These are phyloP conservation scores for Staurois parvus DNA, from an alignment of 2,797 vertebrate species.

Conservation along the genomic window DNA sequence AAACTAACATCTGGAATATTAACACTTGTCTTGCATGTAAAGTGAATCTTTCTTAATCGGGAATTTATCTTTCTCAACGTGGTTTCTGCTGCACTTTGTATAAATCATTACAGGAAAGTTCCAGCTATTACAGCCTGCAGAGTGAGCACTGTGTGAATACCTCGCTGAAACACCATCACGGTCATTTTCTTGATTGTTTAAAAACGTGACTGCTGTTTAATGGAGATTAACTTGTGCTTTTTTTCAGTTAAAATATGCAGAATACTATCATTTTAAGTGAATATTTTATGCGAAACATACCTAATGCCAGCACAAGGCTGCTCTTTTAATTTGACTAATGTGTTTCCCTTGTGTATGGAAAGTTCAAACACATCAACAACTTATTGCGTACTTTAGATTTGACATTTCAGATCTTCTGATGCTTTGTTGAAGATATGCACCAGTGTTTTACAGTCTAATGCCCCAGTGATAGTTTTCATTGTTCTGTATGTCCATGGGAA, in stretches of 20 bases:
- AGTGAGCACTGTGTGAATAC: slow-evolving; percentile 15
- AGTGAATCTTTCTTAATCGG: slow-evolving; percentile 41
- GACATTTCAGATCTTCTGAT: neutral
- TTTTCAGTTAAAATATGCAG: slow-evolving; percentile 13
- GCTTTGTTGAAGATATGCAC: neutral
- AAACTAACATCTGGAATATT: slow-evolving; percentile 29
- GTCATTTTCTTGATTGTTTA: slow-evolving; percentile 10
- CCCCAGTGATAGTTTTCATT: neutral
- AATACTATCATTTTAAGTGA: slow-evolving; percentile 8
- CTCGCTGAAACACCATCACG: neutral
- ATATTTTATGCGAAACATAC: slow-evolving; percentile 7
- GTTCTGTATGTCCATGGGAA: too few species aligned
- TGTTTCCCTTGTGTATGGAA: neutral
- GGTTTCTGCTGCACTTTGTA: slow-evolving; percentile 48
- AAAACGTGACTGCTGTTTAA: slow-evolving; percentile 40
- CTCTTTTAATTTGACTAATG: neutral
- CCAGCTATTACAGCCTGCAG: slow-evolving; percentile 36
- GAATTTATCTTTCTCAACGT: slow-evolving; percentile 10
- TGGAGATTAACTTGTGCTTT: slow-evolving; percentile 16
- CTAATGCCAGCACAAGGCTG: neutral
- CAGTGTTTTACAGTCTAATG: neutral
- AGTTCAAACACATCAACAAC: neutral
- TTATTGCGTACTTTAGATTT: neutral
- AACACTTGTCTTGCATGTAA: slow-evolving; percentile 21
- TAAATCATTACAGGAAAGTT: slow-evolving; percentile 43